Evolutionary conservation across 2,888 invertebrate species (phyloP).

Genomic region (Ectemnius cavifrons): DNA sequence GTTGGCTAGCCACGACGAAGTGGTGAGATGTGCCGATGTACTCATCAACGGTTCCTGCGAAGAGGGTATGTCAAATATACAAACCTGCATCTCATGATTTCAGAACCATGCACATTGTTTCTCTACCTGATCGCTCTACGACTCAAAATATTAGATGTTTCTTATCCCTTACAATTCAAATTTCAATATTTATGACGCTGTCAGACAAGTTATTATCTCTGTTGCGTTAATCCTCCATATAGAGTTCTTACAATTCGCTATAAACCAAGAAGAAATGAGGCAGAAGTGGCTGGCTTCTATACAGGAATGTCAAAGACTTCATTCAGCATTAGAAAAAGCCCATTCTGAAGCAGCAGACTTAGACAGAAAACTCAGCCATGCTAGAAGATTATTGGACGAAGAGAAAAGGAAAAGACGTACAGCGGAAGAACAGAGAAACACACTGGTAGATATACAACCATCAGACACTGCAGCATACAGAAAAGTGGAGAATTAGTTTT

Average conservation of each 20-base stretch:
- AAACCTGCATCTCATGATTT: neutral
- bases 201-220: neutral
- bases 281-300: constrained; percentile 85
- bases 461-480: neutral
- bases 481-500: constrained; percentile 2
- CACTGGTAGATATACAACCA: constrained; percentile 80
- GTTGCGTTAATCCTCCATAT: neutral
- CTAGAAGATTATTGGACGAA: constrained; percentile 88
- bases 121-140: neutral
- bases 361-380: constrained; percentile 89
- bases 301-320: constrained; percentile 86
- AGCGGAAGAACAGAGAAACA: constrained; percentile 86
- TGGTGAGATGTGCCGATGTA: constrained; percentile 84
- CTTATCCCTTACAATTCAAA: too few species aligned
- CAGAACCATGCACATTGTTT: neutral
- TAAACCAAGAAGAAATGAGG: constrained; percentile 86
- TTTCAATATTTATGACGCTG: too few species aligned
- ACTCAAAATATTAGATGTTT: too few species aligned
- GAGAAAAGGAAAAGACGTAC: constrained; percentile 86
- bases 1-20: constrained; percentile 86
- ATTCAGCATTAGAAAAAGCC: constrained; percentile 84
- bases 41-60: constrained; percentile 84
- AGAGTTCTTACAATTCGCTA: constrained; percentile 88
- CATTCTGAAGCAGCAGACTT: constrained; percentile 86
- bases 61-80: constrained; percentile 80